Conservation (phyloP, 2,888 invertebrate genomes). For the Dynastes hyllus region DNA sequence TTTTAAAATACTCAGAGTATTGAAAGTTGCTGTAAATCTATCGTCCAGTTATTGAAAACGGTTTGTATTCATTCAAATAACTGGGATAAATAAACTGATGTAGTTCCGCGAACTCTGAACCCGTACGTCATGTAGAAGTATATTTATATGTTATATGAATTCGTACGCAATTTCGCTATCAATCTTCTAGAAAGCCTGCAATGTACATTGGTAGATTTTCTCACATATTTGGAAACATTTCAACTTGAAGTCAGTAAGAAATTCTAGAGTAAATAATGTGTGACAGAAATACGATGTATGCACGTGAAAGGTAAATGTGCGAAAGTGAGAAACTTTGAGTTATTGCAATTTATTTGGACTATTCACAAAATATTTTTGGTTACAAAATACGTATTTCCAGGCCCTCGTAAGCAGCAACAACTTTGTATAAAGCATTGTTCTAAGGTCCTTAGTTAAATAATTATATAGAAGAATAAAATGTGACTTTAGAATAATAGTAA, state of each 20-base stretch:
- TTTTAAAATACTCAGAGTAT: no score
- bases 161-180: background rate
- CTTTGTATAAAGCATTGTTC: no score
- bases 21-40: no score
- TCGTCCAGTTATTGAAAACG: background rate
- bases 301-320: no score
- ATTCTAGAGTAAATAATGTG: background rate
- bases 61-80: background rate
- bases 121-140: background rate
- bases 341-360: no score
- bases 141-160: no score
- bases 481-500: no score
- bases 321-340: background rate
- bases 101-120: background rate
- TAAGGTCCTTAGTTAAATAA: no score
- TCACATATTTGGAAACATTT: background rate
- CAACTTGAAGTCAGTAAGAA: background rate
- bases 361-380: no score
- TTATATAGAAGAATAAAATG: no score
- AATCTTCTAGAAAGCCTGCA: background rate
- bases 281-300: background rate
- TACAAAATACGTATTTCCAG: no score
- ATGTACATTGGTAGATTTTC: background rate
- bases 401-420: no score
- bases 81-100: slow-evolving; percentile 4